Base-by-base conservation (phyloP, 2,888 invertebrate species). In the Lochmaea crataegi region DNA sequence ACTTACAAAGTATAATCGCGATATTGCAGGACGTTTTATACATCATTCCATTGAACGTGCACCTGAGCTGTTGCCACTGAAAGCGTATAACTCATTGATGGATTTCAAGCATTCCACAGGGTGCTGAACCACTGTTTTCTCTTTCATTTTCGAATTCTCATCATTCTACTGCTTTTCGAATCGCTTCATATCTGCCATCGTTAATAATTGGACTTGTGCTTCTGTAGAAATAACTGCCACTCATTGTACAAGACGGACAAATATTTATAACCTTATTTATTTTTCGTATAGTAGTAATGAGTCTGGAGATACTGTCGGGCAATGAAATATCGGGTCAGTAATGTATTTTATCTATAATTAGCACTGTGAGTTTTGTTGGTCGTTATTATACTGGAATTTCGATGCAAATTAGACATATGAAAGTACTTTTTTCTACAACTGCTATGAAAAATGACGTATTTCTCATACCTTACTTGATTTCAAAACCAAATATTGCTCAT, bases 161-260 rank as follows among this genome's bases (percentile, higher is more conserved):
- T 65, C 72, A 70, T 76, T 73, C 73, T 71, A 71, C 68, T 60
- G 26, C 68, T 67, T 53, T 68, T 72, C 64, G 56, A 72, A 71
- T 71, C 73, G 63, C 72, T 74, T 73, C 73, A 72, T 74, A 73
- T 63, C 41, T 75, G 73, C 71, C 73, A 65, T 75, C 66, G 63
- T 67, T 72, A 73, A 72, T 76, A 72, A 74, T 72, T 73, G 66
- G 57, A 64, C 14, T 70, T 63, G 61, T 16, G 63, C 65, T 61
- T 22, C n/a, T 67, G 18, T 41, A 41, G 65, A 65, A 70, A 65
- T 70, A 18, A 64, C 56, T 57, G 42, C 69, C 32, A 70, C 16
- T 69, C 57, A 53, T 26, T 69, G 61, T 53, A 63, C 45, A 64
- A 60, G 70, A 64, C 45, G n/a, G 48, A 58, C 57, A 65, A 56